Evolutionary conservation across 92 coral and sea anemone species (phyloP).

Genomic region (Umimayanthus kanabou): DNA sequence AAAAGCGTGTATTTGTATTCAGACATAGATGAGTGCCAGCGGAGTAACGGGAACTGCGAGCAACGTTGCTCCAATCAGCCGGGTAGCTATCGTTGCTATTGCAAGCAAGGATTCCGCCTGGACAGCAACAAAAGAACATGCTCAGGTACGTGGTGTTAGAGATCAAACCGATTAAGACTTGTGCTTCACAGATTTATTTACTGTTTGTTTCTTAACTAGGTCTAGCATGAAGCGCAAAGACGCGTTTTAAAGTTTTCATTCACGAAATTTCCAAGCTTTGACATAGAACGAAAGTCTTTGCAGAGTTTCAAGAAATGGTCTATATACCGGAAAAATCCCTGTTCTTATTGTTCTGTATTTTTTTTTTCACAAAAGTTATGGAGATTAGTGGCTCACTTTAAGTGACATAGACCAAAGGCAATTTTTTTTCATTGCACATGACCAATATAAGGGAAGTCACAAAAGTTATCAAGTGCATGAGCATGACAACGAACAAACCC

Average conservation of each 20-base stretch:
- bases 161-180: too few relatives aligned
- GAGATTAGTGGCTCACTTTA: neutral
- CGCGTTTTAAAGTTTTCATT: too few relatives aligned
- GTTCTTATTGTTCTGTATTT: too few relatives aligned
- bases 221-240: too few relatives aligned
- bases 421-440: neutral
- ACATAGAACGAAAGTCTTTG: too few relatives aligned
- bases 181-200: neutral
- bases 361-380: neutral
- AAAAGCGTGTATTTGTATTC: neutral
- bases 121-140: slow-evolving; percentile 51
- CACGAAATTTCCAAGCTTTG: too few relatives aligned
- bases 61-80: neutral
- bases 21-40: slow-evolving; percentile 20
- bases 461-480: too few relatives aligned
- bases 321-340: too few relatives aligned
- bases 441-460: neutral
- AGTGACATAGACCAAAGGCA: neutral
- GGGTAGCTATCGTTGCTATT: slow-evolving; percentile 47
- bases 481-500: too few relatives aligned
- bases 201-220: too few relatives aligned
- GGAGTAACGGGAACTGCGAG: slow-evolving; percentile 19
- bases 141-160: slow-evolving; percentile 25
- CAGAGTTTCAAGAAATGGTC: too few relatives aligned
- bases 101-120: slow-evolving; percentile 40